phyloP scores from a whole-genome alignment of 2,113 vertebrate genomes.

The Formicarius rufipectus region DNA sequence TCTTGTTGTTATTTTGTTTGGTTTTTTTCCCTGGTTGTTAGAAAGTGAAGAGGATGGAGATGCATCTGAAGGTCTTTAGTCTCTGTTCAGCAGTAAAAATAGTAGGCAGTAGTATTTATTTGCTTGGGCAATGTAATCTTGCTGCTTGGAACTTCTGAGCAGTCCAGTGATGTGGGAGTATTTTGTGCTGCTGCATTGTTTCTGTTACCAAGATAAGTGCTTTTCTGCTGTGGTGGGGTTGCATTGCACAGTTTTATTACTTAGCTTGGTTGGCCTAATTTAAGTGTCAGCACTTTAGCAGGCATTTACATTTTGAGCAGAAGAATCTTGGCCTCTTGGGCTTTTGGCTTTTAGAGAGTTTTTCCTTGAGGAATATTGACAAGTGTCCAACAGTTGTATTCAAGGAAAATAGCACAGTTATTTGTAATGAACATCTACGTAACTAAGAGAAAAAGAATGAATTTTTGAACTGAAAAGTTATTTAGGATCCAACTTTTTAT shows the following conservation, averaged over 20 bases:
- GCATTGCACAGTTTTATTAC: background rate
- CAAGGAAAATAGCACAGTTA: background rate
- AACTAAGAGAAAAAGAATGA: background rate
- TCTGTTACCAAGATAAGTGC: background rate
- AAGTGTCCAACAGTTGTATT: background rate
- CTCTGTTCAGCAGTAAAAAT: background rate
- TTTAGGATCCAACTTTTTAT: background rate
- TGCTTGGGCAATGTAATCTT: background rate
- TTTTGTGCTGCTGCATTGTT: background rate
- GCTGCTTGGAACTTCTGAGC: background rate
- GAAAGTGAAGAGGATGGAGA: background rate
- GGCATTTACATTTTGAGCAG: background rate
- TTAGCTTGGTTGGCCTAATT: slow-evolving; percentile 6
- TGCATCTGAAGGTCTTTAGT: background rate
- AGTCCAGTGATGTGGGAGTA: background rate
- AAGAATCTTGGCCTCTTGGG: background rate
- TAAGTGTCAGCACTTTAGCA: background rate
- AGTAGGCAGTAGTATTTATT: background rate
- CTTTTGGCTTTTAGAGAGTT: background rate
- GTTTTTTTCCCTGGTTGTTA: background rate
- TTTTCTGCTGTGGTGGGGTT: background rate
- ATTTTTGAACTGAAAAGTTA: background rate
- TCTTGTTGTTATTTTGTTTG: background rate
- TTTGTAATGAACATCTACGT: background rate
- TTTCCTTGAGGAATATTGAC: slow-evolving; percentile 20